Conservation (phyloP, 2,888 invertebrate species). For the Campaea margaritaria region DNA sequence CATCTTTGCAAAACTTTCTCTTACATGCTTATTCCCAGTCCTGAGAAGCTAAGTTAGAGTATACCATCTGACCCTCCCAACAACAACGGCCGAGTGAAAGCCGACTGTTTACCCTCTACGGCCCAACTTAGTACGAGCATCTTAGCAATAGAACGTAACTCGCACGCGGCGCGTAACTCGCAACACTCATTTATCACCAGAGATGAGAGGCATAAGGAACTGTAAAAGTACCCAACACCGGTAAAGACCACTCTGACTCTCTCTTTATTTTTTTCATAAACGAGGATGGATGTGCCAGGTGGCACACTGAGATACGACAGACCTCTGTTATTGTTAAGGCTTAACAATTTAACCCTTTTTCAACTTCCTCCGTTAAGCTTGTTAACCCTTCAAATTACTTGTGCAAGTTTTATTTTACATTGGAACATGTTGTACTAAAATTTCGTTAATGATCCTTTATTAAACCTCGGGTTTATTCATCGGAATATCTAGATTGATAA, state of each 20-base stretch:
- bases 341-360: conserved; percentile 43
- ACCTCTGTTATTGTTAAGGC: conserved; percentile 40
- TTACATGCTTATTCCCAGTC: conserved; percentile 4
- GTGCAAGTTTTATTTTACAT: conserved; percentile 20
- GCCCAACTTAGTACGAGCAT: conserved; percentile 49
- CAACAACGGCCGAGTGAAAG: conserved; percentile 55
- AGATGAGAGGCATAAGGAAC: conserved; percentile 71
- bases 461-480: conserved; percentile 4
- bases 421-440: conserved; percentile 5
- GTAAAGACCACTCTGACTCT: conserved; percentile 35
- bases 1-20: conserved; percentile 1
- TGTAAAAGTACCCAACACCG: conserved; percentile 57
- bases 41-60: conserved; percentile 30
- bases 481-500: conserved; percentile 46
- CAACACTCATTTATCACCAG: conserved; percentile 76
- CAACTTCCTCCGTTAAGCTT: conserved; percentile 35
- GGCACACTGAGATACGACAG: conserved; percentile 44
- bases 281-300: conserved; percentile 57
- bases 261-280: conserved; percentile 55
- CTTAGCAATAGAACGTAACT: conserved; percentile 56
- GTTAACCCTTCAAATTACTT: conserved; percentile 30
- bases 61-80: conserved; percentile 33
- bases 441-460: conserved; percentile 13
- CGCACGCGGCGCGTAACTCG: conserved; percentile 72
- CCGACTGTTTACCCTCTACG: conserved; percentile 56